phyloP scores from a whole-genome alignment of 30 jellyfish, hydroid and myxozoan species.

The Sanderia malayensis region DNA sequence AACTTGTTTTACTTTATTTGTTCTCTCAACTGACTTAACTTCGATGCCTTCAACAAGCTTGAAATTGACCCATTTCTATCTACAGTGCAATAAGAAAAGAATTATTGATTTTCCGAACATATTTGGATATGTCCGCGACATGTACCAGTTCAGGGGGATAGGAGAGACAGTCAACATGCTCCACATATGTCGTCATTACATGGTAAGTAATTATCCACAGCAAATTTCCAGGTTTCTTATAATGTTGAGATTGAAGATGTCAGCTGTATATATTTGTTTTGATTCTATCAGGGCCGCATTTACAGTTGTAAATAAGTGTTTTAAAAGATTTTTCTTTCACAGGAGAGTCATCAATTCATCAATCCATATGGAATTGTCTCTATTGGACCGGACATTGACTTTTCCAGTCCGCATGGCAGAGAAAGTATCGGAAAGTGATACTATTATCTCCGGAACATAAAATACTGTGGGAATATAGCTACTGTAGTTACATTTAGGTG shows the following conservation, averaged over 20 bases:
- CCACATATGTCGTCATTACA: conserved; percentile 66
- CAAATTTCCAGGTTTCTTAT: too few species aligned
- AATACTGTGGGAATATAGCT: too few species aligned
- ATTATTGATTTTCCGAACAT: conserved; percentile 62
- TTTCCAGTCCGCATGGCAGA: conserved; percentile 58
- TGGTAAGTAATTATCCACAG: conserved; percentile 72
- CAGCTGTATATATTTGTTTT: too few species aligned
- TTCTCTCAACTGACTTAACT: too few species aligned
- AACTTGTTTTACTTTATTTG: too few species aligned
- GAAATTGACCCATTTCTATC: too few species aligned
- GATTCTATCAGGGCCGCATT: too few species aligned
- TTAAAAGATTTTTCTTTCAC: conserved; percentile 5
- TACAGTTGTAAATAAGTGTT: too few species aligned
- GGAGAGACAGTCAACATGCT: conserved; percentile 72
- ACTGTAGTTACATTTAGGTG: too few species aligned
- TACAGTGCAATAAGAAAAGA: conserved; percentile 77
- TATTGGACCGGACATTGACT: conserved; percentile 78
- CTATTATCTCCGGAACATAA: too few species aligned
- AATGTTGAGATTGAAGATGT: too few species aligned
- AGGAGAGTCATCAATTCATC: conserved; percentile 44
- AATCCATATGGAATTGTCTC: conserved; percentile 73
- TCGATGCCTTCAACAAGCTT: too few species aligned
- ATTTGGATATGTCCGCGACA: conserved; percentile 79
- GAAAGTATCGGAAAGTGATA: conserved; percentile 36
- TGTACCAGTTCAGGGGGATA: conserved; percentile 70